Evolutionary conservation across 2,797 vertebrate genomes (phyloP).

Genomic region (Clarias fuscus): DNA sequence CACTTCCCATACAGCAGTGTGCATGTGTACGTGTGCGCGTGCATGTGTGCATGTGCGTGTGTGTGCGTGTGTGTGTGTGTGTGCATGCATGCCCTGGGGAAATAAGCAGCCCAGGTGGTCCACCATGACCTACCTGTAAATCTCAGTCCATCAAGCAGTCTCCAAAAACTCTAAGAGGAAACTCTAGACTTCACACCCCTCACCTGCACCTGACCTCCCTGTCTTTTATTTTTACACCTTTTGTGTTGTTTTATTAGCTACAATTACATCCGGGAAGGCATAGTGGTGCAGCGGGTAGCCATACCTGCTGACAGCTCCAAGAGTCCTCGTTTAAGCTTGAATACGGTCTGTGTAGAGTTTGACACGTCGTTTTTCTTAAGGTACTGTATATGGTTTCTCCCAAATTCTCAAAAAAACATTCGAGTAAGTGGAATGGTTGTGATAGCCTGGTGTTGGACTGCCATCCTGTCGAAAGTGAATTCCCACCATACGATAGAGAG

Average conservation of each 20-base stretch:
- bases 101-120: conserved; percentile 73
- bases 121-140: conserved; percentile 54
- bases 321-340: not conserved
- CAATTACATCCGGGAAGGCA: not conserved
- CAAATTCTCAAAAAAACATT: not conserved
- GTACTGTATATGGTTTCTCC: not conserved
- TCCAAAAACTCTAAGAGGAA: conserved; percentile 66
- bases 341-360: not conserved
- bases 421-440: not conserved
- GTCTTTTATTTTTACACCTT: conserved; percentile 64
- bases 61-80: conserved; percentile 31
- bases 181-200: conserved; percentile 72
- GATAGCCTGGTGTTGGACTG: not conserved
- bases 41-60: not conserved
- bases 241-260: conserved; percentile 37
- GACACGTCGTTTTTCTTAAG: not conserved
- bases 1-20: not conserved
- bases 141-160: conserved; percentile 52
- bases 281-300: not conserved
- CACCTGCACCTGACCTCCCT: conserved; percentile 59
- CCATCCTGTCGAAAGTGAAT: not conserved
- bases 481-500: not conserved
- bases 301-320: not conserved
- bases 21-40: not conserved
- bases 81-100: conserved; percentile 46